Percentiles rank a stretch among this genome's conserved stretches.
These are phyloP conservation scores for Bryconaethiops microstoma DNA, from an alignment of 2,797 vertebrate species.

Conservation along the genomic window DNA sequence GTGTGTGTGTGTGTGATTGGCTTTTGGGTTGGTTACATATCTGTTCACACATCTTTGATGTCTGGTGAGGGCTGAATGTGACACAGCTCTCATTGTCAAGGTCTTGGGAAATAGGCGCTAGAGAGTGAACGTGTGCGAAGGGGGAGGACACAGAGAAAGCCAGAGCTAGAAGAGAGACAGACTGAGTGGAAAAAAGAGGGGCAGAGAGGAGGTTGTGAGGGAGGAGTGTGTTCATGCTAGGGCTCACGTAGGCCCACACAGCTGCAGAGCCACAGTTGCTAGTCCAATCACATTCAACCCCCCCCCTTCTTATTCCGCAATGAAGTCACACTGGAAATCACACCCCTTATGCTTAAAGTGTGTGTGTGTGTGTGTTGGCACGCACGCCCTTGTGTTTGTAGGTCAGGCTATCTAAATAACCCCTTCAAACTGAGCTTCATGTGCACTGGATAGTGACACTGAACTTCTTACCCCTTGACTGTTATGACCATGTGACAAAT, in stretches of 20 bases:
- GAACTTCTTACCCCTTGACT: not conserved
- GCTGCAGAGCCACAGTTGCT: slow-evolving; percentile 61
- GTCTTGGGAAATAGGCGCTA: slow-evolving; percentile 27
- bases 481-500: not conserved
- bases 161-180: slow-evolving; percentile 24
- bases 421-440: slow-evolving; percentile 25
- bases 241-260: slow-evolving; percentile 64
- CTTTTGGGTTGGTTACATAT: slow-evolving; percentile 24
- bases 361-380: slow-evolving; percentile 1
- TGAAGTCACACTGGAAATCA: slow-evolving; percentile 39
- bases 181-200: slow-evolving; percentile 38
- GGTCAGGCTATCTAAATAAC: slow-evolving; percentile 54
- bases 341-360: slow-evolving; percentile 23
- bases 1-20: not conserved
- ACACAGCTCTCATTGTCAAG: slow-evolving; percentile 52
- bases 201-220: slow-evolving; percentile 47
- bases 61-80: slow-evolving; percentile 41
- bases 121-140: not conserved
- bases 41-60: slow-evolving; percentile 47
- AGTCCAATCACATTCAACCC: slow-evolving; percentile 51
- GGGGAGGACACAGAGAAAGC: not conserved
- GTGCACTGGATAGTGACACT: not conserved
- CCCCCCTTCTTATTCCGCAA: not conserved
- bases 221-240: slow-evolving; percentile 54
- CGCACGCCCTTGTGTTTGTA: slow-evolving; percentile 50